Conservation (phyloP, 1,140 invertebrate species). For the Ceratoteleas bidentatus region DNA sequence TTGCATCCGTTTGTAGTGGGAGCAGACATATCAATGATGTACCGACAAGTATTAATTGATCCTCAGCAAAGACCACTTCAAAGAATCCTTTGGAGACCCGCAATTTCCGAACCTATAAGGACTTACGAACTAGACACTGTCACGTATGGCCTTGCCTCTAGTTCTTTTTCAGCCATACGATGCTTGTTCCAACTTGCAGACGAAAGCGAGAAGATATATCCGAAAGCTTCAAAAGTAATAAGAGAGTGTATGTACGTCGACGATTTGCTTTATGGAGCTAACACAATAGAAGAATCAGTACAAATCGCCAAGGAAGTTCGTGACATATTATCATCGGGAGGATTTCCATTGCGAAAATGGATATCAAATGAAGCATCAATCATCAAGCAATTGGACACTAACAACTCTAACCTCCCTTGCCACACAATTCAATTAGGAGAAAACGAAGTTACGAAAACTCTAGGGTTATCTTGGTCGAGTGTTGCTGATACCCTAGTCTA, state of each 20-base stretch:
- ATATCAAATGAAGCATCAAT: conserved; percentile 64
- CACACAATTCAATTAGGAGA: neutral
- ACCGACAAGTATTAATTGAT: conserved; percentile 47
- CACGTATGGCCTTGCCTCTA: conserved; percentile 16
- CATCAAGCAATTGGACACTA: neutral
- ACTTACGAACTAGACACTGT: conserved; percentile 35
- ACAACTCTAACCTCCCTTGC: neutral
- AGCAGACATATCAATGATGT: conserved; percentile 80
- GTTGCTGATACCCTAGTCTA: neutral
- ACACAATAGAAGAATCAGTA: conserved; percentile 67
- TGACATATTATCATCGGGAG: conserved; percentile 52
- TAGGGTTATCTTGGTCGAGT: neutral
- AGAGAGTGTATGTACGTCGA: conserved; percentile 67
- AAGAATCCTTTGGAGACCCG: conserved; percentile 36
- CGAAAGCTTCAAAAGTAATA: conserved; percentile 24
- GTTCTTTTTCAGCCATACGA: conserved; percentile 72
- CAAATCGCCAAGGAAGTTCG: conserved; percentile 49
- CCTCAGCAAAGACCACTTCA: conserved; percentile 16
- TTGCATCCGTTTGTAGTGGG: conserved; percentile 51
- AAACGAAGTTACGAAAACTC: neutral
- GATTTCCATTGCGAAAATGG: conserved; percentile 74
- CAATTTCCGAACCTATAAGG: conserved; percentile 9
- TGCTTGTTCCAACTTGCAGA: conserved; percentile 68
- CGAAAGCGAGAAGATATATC: conserved; percentile 61
- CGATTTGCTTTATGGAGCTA: conserved; percentile 75